phyloP scores from a whole-genome alignment of 2,888 invertebrate genomes.

The Amorpha juglandis region DNA sequence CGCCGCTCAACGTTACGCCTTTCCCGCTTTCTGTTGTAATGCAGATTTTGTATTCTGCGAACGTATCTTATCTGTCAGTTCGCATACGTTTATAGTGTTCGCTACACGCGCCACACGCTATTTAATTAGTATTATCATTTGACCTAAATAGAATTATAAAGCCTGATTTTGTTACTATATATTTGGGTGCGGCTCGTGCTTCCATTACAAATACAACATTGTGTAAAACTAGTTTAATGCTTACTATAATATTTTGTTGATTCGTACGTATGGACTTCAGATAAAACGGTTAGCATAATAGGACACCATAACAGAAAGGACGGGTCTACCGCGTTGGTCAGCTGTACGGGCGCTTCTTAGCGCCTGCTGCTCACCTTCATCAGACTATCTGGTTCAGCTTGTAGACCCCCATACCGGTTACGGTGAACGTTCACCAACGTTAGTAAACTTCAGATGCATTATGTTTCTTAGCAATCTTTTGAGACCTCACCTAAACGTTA shows the following conservation, averaged over 20 bases:
- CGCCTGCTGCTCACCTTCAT: constrained; percentile 74
- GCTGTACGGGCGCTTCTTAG: constrained; percentile 65
- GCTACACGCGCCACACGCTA: constrained; percentile 8
- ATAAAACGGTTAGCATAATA: constrained; percentile 9
- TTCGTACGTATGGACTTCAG: not conserved
- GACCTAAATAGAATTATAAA: not conserved
- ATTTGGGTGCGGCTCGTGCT: not conserved
- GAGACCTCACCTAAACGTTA: constrained; percentile 67
- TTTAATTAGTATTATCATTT: constrained; percentile 16
- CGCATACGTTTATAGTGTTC: constrained; percentile 26
- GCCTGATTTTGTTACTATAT: not conserved
- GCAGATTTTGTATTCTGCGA: constrained; percentile 23
- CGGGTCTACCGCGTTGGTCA: constrained; percentile 65
- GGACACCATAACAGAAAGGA: constrained; percentile 28
- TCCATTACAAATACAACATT: not conserved
- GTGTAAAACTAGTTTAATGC: not conserved
- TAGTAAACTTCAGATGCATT: constrained; percentile 56
- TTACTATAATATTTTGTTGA: not conserved
- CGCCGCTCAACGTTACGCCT: constrained; percentile 30
- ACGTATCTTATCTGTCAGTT: constrained; percentile 31
- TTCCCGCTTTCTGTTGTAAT: constrained; percentile 33
- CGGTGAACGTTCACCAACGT: constrained; percentile 69
- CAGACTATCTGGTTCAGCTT: constrained; percentile 65
- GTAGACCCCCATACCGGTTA: constrained; percentile 64
- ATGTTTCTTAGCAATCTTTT: constrained; percentile 31